Conservation (phyloP, 1,140 invertebrate species). For the Drosophila lacteicornis region DNA sequence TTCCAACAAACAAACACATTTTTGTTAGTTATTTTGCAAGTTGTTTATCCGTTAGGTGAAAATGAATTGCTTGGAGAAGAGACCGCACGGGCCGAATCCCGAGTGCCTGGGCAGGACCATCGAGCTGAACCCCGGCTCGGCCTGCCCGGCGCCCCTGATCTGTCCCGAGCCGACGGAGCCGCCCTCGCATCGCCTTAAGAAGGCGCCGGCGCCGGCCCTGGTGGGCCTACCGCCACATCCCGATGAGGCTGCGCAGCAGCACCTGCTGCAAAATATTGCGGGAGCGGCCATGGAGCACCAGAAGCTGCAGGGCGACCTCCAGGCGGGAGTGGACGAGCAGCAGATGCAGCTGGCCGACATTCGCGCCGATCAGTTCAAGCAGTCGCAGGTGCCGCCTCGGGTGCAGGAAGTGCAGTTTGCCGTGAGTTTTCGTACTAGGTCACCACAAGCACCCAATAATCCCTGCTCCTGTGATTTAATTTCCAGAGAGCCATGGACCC, state of each 20-base stretch:
- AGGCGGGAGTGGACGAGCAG: slow-evolving; percentile 57
- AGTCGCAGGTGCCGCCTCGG: slow-evolving; percentile 15
- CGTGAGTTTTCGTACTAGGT: slow-evolving; percentile 32
- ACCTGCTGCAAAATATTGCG: slow-evolving; percentile 26
- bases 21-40: slow-evolving; percentile 1
- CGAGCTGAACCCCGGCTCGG: slow-evolving; percentile 45
- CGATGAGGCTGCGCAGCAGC: slow-evolving; percentile 41
- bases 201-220: slow-evolving; percentile 13
- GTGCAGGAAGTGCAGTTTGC: slow-evolving; percentile 58
- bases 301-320: slow-evolving; percentile 39
- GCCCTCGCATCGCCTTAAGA: slow-evolving; percentile 25
- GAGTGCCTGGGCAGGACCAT: slow-evolving; percentile 43
- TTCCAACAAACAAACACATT: not conserved
- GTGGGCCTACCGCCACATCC: slow-evolving; percentile 45
- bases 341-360: slow-evolving; percentile 61
- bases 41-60: not conserved
- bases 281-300: slow-evolving; percentile 42
- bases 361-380: slow-evolving; percentile 39
- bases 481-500: slow-evolving; percentile 59
- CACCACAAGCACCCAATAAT: too few relatives aligned
- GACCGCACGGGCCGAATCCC: slow-evolving; percentile 4
- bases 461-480: too few relatives aligned
- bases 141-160: slow-evolving; percentile 62
- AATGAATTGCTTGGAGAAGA: slow-evolving; percentile 61
- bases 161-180: slow-evolving; percentile 52